Percentiles rank a stretch among this genome's conserved stretches.
Evolutionary conservation across 2,113 vertebrate species (phyloP).

Genomic region (Solea senegalensis): DNA sequence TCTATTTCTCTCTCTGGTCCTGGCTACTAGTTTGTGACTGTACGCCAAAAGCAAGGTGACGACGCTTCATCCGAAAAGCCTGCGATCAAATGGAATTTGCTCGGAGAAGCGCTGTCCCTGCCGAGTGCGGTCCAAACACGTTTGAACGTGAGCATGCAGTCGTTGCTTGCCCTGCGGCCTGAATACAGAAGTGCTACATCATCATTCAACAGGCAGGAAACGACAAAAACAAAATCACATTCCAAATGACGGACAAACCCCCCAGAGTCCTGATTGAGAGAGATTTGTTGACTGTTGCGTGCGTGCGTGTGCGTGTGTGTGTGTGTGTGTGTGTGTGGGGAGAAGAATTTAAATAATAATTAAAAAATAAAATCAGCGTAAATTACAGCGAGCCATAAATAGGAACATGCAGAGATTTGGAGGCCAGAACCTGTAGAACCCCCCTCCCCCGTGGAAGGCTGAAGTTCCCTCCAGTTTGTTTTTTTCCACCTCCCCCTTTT

Average conservation of each 20-base stretch:
- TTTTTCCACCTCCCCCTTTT: background rate
- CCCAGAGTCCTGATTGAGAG: constrained; percentile 41
- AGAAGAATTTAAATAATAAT: background rate
- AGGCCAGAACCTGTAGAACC: constrained; percentile 53
- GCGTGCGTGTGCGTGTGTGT: too few species aligned
- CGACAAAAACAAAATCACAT: constrained; percentile 42
- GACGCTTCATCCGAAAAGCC: background rate
- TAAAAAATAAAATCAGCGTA: constrained; percentile 31
- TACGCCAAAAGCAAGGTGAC: constrained; percentile 16
- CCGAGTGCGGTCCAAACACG: constrained; percentile 6
- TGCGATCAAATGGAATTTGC: background rate
- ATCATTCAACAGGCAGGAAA: constrained; percentile 29
- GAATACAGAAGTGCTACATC: constrained; percentile 21
- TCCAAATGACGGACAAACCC: constrained; percentile 38
- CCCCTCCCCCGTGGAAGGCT: constrained; percentile 36
- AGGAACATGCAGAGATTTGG: constrained; percentile 65
- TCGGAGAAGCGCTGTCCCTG: constrained; percentile 22
- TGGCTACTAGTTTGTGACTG: constrained; percentile 2
- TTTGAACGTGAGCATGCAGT: constrained; percentile 31
- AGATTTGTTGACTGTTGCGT: constrained; percentile 39
- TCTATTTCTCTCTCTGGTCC: constrained; percentile 5
- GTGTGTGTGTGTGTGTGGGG: background rate
- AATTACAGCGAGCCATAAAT: constrained; percentile 58
- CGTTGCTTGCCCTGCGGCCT: constrained; percentile 12
- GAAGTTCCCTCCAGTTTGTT: constrained; percentile 11